Evolutionary conservation across 1,140 invertebrate genomes (phyloP).

Genomic region (Drosophila bocqueti): DNA sequence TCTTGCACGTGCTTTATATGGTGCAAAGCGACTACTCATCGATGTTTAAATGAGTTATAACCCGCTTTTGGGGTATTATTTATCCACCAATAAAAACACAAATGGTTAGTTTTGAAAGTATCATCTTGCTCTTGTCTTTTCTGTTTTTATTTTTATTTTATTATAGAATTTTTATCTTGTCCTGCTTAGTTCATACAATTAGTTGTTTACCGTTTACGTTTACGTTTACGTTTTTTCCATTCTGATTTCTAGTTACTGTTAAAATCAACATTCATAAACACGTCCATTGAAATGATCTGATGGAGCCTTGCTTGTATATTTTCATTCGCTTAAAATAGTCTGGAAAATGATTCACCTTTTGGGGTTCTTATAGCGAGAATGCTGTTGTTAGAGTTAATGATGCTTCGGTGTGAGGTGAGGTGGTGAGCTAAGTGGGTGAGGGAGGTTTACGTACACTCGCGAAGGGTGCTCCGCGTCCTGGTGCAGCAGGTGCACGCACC

Average conservation of each 20-base stretch:
- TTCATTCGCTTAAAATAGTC: constrained; percentile 49
- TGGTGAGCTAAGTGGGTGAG: constrained; percentile 9
- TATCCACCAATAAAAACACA: constrained; percentile 11
- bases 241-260: constrained; percentile 69
- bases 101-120: constrained; percentile 65
- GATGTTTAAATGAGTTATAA: constrained; percentile 1
- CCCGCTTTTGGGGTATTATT: not conserved
- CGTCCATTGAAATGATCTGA: constrained; percentile 76
- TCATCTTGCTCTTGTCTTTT: constrained; percentile 66
- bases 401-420: constrained; percentile 24
- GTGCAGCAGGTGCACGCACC: constrained; percentile 1
- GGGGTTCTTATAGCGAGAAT: constrained; percentile 35
- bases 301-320: constrained; percentile 49
- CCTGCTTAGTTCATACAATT: constrained; percentile 67
- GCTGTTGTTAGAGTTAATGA: constrained; percentile 39
- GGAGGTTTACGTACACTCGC: constrained; percentile 39
- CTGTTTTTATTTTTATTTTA: constrained; percentile 61
- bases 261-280: constrained; percentile 77
- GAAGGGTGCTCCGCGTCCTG: constrained; percentile 3
- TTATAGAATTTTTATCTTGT: constrained; percentile 75
- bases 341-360: constrained; percentile 38
- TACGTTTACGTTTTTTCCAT: constrained; percentile 38
- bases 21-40: constrained; percentile 45
- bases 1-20: constrained; percentile 46
- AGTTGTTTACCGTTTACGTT: constrained; percentile 51